A percentile compares a stretch with the other conserved stretches of the same genome.
Evolutionary conservation across 2,797 vertebrate genomes (phyloP).

Genomic region (Sebastes nivosus): DNA sequence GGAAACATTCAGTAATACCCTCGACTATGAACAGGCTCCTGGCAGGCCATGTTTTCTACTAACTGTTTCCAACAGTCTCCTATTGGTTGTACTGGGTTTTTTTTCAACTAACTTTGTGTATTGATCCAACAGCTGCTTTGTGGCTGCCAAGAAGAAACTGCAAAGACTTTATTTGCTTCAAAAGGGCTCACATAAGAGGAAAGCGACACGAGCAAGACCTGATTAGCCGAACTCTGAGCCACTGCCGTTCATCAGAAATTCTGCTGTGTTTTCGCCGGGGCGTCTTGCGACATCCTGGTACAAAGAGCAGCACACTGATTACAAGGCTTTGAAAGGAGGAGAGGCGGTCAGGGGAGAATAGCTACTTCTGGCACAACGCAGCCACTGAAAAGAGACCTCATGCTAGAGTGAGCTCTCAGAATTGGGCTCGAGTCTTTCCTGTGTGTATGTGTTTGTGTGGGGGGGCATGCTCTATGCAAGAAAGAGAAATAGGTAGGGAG

Average conservation of each 20-base stretch:
- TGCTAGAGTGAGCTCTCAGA: constrained; percentile 79
- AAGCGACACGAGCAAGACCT: constrained; percentile 73
- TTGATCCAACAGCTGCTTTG: constrained; percentile 83
- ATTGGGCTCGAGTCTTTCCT: constrained; percentile 73
- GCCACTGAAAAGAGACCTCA: constrained; percentile 83
- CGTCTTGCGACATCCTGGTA: constrained; percentile 77
- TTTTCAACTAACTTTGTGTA: constrained; percentile 71
- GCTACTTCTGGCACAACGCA: constrained; percentile 81
- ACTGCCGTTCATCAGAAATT: constrained; percentile 75
- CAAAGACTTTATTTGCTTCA: constrained; percentile 78
- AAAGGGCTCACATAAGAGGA: constrained; percentile 74
- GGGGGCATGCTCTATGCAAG: constrained; percentile 44
- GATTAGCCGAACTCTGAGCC: constrained; percentile 77
- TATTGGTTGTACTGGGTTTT: constrained; percentile 56
- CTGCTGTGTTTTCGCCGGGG: constrained; percentile 71
- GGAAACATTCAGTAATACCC: constrained; percentile 80
- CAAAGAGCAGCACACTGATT: constrained; percentile 80
- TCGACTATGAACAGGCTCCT: constrained; percentile 74
- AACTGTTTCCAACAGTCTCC: constrained; percentile 77
- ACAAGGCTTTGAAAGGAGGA: constrained; percentile 80
- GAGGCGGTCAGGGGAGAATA: constrained; percentile 80
- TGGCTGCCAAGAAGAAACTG: constrained; percentile 77
- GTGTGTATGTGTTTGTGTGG: constrained; percentile 54
- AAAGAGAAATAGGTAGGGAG: constrained; percentile 53
- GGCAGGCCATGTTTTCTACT: constrained; percentile 70